These are phyloP conservation scores for Hydrophis major DNA, from an alignment of 2,797 vertebrate genomes.

Conservation along the genomic window DNA sequence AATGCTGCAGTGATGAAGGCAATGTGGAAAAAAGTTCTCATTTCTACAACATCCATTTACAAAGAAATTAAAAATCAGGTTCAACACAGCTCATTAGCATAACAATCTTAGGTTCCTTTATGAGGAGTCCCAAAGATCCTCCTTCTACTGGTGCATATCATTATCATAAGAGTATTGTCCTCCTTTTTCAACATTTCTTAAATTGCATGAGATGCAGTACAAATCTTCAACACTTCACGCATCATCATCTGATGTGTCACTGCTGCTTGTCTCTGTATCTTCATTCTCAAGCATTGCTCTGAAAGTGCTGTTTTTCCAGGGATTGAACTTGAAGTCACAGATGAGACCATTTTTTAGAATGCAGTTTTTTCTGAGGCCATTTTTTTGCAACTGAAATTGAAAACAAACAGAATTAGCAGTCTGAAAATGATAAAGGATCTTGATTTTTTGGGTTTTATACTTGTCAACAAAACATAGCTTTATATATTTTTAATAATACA, in stretches of 20 bases:
- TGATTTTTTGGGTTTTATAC: neutral
- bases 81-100: slow-evolving; percentile 67
- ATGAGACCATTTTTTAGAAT: slow-evolving; percentile 75
- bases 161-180: slow-evolving; percentile 60
- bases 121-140: slow-evolving; percentile 53
- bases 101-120: slow-evolving; percentile 62
- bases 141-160: slow-evolving; percentile 59
- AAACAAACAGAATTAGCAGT: slow-evolving; percentile 26
- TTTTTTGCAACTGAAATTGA: slow-evolving; percentile 76
- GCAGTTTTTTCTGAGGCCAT: slow-evolving; percentile 75
- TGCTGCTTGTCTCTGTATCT: slow-evolving; percentile 79
- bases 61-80: slow-evolving; percentile 66
- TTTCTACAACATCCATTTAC: slow-evolving; percentile 69
- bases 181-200: slow-evolving; percentile 56
- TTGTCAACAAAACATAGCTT: neutral
- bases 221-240: slow-evolving; percentile 65
- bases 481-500: neutral
- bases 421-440: neutral
- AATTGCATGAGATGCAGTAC: slow-evolving; percentile 52
- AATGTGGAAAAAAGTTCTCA: slow-evolving; percentile 66
- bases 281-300: slow-evolving; percentile 69
- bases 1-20: slow-evolving; percentile 69
- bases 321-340: slow-evolving; percentile 69
- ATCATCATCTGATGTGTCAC: slow-evolving; percentile 80
- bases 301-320: slow-evolving; percentile 77